phyloP scores from a whole-genome alignment of 2,797 vertebrate genomes.

The Smutsia temminckii region DNA sequence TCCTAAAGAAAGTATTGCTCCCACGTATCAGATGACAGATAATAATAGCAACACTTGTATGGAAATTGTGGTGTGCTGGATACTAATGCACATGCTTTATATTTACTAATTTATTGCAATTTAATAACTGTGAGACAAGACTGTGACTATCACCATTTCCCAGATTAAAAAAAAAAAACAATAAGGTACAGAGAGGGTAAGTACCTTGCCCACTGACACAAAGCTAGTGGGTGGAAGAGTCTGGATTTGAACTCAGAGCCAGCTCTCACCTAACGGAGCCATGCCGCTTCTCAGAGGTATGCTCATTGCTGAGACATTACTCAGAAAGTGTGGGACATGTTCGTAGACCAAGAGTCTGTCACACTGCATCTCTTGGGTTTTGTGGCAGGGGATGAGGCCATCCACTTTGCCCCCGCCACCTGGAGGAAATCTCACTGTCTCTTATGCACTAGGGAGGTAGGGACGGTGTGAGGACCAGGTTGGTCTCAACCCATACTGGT shows the following conservation, averaged over 20 bases:
- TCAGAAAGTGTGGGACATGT: not conserved
- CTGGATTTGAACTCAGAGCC: not conserved
- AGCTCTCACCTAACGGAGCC: not conserved
- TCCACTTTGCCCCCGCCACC: not conserved
- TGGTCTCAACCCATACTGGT: not conserved
- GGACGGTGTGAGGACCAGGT: not conserved
- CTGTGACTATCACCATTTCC: not conserved
- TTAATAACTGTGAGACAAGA: not conserved
- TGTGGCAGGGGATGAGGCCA: not conserved
- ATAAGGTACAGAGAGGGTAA: not conserved
- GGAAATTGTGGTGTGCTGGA: not conserved
- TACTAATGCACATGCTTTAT: not conserved
- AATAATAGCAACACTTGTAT: not conserved
- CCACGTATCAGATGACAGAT: not conserved
- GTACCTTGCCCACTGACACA: not conserved
- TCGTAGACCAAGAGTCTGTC: not conserved
- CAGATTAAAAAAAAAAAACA: not conserved
- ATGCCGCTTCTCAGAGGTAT: not conserved
- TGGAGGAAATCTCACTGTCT: not conserved
- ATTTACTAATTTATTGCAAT: not conserved
- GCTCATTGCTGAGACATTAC: not conserved
- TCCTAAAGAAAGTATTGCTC: not conserved
- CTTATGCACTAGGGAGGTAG: not conserved
- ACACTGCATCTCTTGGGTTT: rapidly evolving
- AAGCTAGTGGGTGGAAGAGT: not conserved